Evolutionary conservation across 2,113 vertebrate genomes (phyloP).

Genomic region (Etheostoma spectabile): DNA sequence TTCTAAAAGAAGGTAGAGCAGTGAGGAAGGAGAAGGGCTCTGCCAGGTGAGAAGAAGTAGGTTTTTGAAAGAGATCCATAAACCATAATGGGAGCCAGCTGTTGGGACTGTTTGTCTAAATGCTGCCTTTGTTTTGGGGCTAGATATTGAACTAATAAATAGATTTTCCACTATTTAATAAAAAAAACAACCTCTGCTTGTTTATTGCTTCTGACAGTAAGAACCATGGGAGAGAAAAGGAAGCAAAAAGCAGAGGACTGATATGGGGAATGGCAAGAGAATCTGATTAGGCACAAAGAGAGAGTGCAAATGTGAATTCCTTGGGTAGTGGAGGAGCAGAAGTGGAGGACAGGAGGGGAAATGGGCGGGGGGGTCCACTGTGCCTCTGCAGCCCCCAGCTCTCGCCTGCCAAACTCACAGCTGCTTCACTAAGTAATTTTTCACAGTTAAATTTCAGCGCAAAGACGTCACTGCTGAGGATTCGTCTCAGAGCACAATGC

Average conservation of each 20-base stretch:
- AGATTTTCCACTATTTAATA: slow-evolving; percentile 26
- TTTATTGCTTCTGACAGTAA: slow-evolving; percentile 28
- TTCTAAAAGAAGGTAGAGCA: neutral
- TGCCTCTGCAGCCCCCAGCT: slow-evolving; percentile 48
- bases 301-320: slow-evolving; percentile 52
- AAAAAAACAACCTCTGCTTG: slow-evolving; percentile 6
- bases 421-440: slow-evolving; percentile 77
- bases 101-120: slow-evolving; percentile 49
- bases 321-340: slow-evolving; percentile 13
- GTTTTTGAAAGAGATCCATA: slow-evolving; percentile 50
- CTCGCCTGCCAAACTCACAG: slow-evolving; percentile 75
- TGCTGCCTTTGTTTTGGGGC: slow-evolving; percentile 36
- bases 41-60: slow-evolving; percentile 44
- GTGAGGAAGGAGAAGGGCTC: neutral
- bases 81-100: slow-evolving; percentile 76
- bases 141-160: slow-evolving; percentile 44
- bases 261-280: slow-evolving; percentile 29
- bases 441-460: slow-evolving; percentile 70
- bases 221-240: slow-evolving; percentile 9
- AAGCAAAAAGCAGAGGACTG: neutral
- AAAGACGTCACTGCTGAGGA: slow-evolving; percentile 78
- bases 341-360: slow-evolving; percentile 19
- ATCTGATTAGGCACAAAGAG: slow-evolving; percentile 28
- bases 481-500: slow-evolving; percentile 72
- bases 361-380: slow-evolving; percentile 36